phyloP scores from a whole-genome alignment of 1,140 invertebrate species.

The Heliothis virescens region DNA sequence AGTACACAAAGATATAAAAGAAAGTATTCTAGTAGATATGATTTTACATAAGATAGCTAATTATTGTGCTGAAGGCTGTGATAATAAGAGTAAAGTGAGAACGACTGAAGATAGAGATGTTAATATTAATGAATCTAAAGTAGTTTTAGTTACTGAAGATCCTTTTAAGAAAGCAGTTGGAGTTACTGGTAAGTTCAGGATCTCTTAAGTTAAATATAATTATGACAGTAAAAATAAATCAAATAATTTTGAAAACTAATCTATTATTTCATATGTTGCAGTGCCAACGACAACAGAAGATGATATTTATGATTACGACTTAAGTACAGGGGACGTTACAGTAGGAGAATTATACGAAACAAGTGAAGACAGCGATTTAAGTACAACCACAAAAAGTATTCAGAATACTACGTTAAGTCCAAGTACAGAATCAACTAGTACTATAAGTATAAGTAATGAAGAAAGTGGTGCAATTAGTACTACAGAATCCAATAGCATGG shows the following conservation, averaged over 20 bases:
- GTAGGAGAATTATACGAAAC: background rate
- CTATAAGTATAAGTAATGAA: background rate
- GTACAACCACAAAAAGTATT: conserved; percentile 17
- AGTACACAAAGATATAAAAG: conserved; percentile 54
- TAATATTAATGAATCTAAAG: background rate
- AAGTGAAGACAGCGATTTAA: background rate
- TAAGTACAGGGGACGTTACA: background rate
- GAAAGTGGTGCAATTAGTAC: background rate
- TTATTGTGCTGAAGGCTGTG: conserved; percentile 40
- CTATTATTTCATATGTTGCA: conserved; percentile 1
- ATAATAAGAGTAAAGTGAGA: conserved; percentile 21
- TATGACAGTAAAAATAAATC: no score
- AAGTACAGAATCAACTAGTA: background rate
- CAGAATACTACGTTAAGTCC: background rate
- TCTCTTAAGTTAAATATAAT: background rate
- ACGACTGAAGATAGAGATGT: background rate
- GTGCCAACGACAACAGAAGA: conserved; percentile 21
- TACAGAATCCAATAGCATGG: background rate
- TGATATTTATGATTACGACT: conserved; percentile 13
- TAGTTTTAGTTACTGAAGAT: conserved; percentile 15
- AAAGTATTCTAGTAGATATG: conserved; percentile 55
- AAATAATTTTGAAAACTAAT: background rate
- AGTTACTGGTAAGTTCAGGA: conserved; percentile 13
- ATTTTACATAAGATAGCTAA: conserved; percentile 46
- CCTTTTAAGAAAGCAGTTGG: conserved; percentile 16